Evolutionary conservation across 2,797 vertebrate genomes (phyloP), one percentile per base, ranked within the genome.

Genomic region (Varecia variegata): DNA sequence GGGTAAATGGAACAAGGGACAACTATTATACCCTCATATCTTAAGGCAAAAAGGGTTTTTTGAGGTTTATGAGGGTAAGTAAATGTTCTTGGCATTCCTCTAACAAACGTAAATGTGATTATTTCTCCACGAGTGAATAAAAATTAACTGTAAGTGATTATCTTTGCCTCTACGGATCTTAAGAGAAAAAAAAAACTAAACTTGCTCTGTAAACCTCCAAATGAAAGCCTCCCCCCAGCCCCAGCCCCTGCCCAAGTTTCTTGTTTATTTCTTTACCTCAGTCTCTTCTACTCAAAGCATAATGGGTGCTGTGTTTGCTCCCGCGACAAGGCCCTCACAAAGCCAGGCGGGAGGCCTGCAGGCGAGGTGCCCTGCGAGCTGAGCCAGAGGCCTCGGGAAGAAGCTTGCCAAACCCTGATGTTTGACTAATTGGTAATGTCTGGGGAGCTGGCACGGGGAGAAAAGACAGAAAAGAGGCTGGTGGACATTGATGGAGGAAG

Each of bases 361-460:
- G 40, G 82, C 2, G 56, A 62, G 70, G 71, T 60, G 27, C 70
- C 81, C 65, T 27, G 8, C 3, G 4, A 54, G 43, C 83, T 0
- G 30, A 79, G 94, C 96, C 96, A 91, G 93, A 70, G 58, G 52
- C 76, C 70, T 84, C 45, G 3, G 56, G 58, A 58, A 47, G 30
- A 35, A 3, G 38, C 88, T 81, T 93, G 97, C 96, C 96, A 96
- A 88, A 82, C 60, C 3, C 79, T 89, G 85, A 95, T 96, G 97
- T 96, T 76, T 87, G 96, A 97, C 96, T 97, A 93, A 95, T 97
- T 94, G 88, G 88, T 35, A 40, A 80, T 95, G 62, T 94, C 94
- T 93, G 58, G 45, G 79, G 85, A 79, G 73, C 30, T 97, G 96
- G 97, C 94, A 92, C 67, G 20, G 50, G 45, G 71, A 87, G 58